These are phyloP conservation scores for Sebastes vulpes DNA, from an alignment of 2,797 vertebrate genomes.

Conservation along the genomic window DNA sequence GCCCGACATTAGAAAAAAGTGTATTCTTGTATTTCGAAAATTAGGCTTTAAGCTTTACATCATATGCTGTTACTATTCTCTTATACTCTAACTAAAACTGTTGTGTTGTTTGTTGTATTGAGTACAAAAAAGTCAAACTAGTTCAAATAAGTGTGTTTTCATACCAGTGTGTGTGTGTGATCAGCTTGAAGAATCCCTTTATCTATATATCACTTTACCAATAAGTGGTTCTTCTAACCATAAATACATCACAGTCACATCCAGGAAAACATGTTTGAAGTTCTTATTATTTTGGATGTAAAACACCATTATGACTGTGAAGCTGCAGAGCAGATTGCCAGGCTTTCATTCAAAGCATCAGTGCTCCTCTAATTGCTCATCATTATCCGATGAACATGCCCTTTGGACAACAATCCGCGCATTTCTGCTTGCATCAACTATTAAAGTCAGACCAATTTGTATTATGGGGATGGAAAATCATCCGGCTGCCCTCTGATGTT, in stretches of 20 bases:
- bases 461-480: conserved; percentile 28
- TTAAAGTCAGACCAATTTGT: conserved; percentile 42
- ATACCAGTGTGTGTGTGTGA: neutral
- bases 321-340: neutral
- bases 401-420: conserved; percentile 40
- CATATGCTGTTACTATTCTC: neutral
- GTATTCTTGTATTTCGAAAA: neutral
- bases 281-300: conserved; percentile 21
- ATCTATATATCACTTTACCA: neutral
- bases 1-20: neutral
- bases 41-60: neutral
- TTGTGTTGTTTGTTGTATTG: no score
- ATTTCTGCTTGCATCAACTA: conserved; percentile 33
- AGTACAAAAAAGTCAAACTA: neutral
- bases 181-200: neutral
- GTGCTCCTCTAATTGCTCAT: conserved; percentile 51
- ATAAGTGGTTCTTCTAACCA: neutral
- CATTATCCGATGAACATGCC: conserved; percentile 30
- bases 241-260: neutral
- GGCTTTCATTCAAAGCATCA: conserved; percentile 32
- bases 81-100: neutral
- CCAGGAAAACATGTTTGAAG: neutral
- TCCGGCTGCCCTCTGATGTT: conserved; percentile 37
- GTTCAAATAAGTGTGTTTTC: no score
- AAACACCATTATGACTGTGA: neutral